Evolutionary conservation across 2,113 vertebrate species (phyloP).

Genomic region (Sphyrna mokarran): DNA sequence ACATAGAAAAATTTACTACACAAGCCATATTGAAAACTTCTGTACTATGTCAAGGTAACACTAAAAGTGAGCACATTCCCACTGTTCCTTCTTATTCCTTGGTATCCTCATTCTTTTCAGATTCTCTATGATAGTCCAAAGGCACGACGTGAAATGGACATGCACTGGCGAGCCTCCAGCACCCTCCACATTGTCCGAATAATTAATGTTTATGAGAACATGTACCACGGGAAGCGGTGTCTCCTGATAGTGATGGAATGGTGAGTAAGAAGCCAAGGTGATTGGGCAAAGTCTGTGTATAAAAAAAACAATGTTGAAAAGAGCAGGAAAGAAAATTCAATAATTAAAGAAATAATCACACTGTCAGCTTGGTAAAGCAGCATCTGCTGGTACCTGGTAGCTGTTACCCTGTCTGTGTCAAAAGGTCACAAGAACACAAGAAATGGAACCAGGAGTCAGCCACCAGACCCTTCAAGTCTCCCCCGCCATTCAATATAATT

Average conservation of each 20-base stretch:
- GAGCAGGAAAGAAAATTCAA: neutral
- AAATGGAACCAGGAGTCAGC: too few relatives aligned
- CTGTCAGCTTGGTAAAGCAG: neutral
- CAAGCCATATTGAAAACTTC: neutral
- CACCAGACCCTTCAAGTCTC: too few relatives aligned
- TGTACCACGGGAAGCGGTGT: conserved; percentile 87
- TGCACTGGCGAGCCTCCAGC: conserved; percentile 79
- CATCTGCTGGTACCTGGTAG: neutral
- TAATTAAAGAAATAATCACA: neutral
- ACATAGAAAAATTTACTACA: neutral
- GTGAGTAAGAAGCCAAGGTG: conserved; percentile 50
- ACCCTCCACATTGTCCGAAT: conserved; percentile 81
- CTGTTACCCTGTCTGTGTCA: neutral
- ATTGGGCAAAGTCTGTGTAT: neutral
- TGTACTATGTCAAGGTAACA: neutral
- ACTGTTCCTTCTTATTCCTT: neutral
- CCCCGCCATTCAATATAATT: too few relatives aligned
- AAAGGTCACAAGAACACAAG: too few relatives aligned
- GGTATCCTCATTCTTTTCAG: conserved; percentile 44
- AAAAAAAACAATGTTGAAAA: neutral
- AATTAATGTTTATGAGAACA: conserved; percentile 87
- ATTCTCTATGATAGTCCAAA: conserved; percentile 86
- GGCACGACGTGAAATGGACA: conserved; percentile 83
- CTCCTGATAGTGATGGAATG: conserved; percentile 98
- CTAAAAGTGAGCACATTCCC: neutral